Percentiles rank a stretch among this genome's conserved stretches.
These are phyloP conservation scores for Mesaphorura yosii DNA, from an alignment of 1,140 invertebrate species.

Conservation along the genomic window DNA sequence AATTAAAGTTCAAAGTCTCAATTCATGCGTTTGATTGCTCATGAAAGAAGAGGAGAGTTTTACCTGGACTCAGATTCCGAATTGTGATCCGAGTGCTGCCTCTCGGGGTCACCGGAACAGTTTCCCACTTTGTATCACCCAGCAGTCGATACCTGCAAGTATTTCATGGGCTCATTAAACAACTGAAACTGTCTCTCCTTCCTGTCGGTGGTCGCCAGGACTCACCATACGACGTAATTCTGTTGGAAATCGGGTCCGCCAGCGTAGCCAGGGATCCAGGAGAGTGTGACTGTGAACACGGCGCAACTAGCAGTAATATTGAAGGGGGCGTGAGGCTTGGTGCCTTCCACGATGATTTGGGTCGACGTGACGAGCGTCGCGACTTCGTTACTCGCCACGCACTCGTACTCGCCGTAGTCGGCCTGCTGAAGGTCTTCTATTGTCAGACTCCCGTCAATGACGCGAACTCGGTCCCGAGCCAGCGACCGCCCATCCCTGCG, in stretches of 20 bases:
- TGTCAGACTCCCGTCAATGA: conserved; percentile 76
- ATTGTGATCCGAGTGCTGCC: conserved; percentile 82
- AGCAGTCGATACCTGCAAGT: conserved; percentile 69
- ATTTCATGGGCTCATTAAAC: too few species aligned
- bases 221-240: conserved; percentile 72
- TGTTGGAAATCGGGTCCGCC: conserved; percentile 83
- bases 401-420: conserved; percentile 87
- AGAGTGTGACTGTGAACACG: conserved; percentile 75
- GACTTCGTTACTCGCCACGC: conserved; percentile 86
- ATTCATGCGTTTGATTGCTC: not conserved
- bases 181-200: too few species aligned
- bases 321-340: conserved; percentile 89
- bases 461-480: conserved; percentile 62
- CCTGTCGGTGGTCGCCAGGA: not conserved
- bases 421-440: conserved; percentile 72
- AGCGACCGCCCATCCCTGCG: conserved; percentile 67
- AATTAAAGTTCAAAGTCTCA: too few species aligned
- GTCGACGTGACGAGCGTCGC: conserved; percentile 81
- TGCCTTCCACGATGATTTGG: conserved; percentile 84
- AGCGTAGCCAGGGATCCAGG: conserved; percentile 84
- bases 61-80: conserved; percentile 75
- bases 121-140: conserved; percentile 74
- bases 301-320: conserved; percentile 78
- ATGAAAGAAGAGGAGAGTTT: too few species aligned
- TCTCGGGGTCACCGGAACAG: conserved; percentile 80